These are phyloP conservation scores for Turnix velox DNA, from an alignment of 2,113 vertebrate genomes.

Conservation along the genomic window DNA sequence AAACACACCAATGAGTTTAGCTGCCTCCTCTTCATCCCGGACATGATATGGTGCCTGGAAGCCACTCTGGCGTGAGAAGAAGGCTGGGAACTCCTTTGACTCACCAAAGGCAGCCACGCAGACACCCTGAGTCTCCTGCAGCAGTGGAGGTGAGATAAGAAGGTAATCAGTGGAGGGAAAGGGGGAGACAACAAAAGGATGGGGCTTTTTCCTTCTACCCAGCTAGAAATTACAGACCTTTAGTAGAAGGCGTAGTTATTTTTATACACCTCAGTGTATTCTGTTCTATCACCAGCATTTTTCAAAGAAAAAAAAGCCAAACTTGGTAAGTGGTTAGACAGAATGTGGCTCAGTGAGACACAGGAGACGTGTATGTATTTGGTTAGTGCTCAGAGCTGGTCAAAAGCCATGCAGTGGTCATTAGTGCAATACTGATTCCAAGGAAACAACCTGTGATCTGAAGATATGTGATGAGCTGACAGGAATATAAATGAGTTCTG, in stretches of 20 bases:
- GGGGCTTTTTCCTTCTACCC: not conserved
- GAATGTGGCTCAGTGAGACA: not conserved
- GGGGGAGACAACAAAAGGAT: not conserved
- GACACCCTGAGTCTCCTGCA: conserved; percentile 88
- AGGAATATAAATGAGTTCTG: not conserved
- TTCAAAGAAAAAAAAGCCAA: not conserved
- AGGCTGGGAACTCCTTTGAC: conserved; percentile 83
- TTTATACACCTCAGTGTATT: not conserved
- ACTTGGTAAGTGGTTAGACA: not conserved
- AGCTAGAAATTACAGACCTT: not conserved
- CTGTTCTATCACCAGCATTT: not conserved
- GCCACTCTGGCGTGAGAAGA: conserved; percentile 82
- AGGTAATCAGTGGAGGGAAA: not conserved
- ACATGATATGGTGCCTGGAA: conserved; percentile 80
- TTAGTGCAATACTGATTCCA: not conserved
- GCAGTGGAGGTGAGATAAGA: not conserved
- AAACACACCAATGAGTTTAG: conserved; percentile 82
- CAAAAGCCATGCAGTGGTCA: not conserved
- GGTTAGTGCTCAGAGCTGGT: not conserved
- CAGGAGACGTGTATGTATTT: not conserved
- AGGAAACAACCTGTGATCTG: not conserved
- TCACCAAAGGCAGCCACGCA: conserved; percentile 85
- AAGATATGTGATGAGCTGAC: not conserved
- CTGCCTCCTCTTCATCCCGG: conserved; percentile 78
- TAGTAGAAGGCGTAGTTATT: not conserved